phyloP scores from a whole-genome alignment of 1,140 invertebrate species.

The Nymphalis io region DNA sequence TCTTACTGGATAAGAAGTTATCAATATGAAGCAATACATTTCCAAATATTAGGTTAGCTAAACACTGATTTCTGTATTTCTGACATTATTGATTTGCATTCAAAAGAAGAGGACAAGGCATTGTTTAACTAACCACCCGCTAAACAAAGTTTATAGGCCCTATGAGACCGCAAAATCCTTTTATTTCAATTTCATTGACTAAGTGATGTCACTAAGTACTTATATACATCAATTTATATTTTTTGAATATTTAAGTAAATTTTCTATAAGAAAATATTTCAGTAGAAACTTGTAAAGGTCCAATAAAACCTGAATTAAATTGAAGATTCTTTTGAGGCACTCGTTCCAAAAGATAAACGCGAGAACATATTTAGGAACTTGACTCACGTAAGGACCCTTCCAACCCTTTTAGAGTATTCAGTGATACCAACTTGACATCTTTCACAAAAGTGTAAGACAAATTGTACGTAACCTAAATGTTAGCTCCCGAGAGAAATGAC shows the following conservation, averaged over 20 bases:
- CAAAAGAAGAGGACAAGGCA: too few species aligned
- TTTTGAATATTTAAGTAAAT: neutral
- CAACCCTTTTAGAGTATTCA: constrained; percentile 32
- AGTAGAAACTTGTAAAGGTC: neutral
- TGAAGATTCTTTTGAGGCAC: constrained; percentile 2
- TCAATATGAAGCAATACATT: too few species aligned
- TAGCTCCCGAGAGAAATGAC: constrained; percentile 22
- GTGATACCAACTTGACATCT: constrained; percentile 32
- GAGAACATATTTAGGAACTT: constrained; percentile 7
- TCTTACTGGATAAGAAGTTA: too few species aligned
- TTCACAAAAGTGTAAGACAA: constrained; percentile 28
- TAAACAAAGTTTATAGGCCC: too few species aligned
- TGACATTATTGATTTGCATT: too few species aligned
- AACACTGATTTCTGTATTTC: too few species aligned
- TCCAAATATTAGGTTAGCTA: too few species aligned
- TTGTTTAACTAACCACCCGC: too few species aligned
- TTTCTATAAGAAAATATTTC: neutral
- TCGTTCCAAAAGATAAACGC: constrained; percentile 4
- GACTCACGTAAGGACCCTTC: constrained; percentile 26
- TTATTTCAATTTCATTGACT: too few species aligned
- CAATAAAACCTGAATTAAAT: neutral
- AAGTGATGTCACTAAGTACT: too few species aligned
- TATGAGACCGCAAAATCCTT: too few species aligned
- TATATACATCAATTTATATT: neutral
- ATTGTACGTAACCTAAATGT: constrained; percentile 31